Evolutionary conservation across 2,888 invertebrate genomes (phyloP).

Genomic region (Hirudinaria manillensis): DNA sequence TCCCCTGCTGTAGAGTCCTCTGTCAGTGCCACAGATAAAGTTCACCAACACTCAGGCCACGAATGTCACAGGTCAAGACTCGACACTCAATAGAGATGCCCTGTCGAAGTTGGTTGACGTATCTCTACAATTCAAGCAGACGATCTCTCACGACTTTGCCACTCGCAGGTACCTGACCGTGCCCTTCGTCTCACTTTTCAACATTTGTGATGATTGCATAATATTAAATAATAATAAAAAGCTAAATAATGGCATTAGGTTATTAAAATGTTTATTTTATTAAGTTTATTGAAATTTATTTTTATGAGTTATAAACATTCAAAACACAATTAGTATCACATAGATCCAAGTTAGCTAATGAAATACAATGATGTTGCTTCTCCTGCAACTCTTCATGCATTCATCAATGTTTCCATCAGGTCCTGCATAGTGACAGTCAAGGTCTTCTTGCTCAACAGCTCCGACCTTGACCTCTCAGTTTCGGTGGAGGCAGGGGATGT

Average conservation of each 20-base stretch:
- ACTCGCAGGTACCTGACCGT: no score
- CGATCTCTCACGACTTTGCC: background rate
- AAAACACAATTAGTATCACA: no score
- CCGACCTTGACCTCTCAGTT: background rate
- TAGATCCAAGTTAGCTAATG: no score
- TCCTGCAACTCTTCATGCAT: no score
- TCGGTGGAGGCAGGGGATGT: background rate
- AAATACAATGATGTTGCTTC: no score
- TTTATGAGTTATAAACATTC: no score
- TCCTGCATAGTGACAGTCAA: background rate
- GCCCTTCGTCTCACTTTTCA: no score
- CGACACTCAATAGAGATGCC: background rate
- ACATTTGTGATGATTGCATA: no score
- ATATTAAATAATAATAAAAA: no score
- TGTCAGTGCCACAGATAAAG: background rate
- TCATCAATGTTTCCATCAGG: background rate
- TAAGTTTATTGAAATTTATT: no score
- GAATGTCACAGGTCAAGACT: background rate
- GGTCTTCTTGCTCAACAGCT: slow-evolving; percentile 5
- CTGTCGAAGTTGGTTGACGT: background rate
- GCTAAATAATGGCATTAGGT: no score
- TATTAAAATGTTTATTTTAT: no score
- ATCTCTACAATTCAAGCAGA: background rate
- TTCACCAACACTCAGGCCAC: background rate
- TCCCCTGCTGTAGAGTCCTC: background rate